A percentile compares a stretch with the other conserved stretches of the same genome.
Conservation (phyloP, 2,797 vertebrate species). For the Tangara arthus region DNA sequence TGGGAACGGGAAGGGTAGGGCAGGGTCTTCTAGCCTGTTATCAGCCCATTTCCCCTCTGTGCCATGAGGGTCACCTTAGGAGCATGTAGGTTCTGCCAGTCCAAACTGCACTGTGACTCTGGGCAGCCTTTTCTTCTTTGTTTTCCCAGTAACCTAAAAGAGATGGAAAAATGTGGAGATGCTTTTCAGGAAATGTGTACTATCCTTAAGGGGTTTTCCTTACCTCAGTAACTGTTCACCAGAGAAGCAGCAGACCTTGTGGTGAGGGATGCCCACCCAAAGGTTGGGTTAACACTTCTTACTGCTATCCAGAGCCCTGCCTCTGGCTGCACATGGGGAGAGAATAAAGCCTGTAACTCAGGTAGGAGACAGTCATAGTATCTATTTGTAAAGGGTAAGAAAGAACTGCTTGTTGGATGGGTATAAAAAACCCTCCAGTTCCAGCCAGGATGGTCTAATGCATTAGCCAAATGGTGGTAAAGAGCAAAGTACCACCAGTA, state of each 20-base stretch:
- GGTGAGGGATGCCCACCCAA: not conserved
- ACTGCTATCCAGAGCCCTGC: not conserved
- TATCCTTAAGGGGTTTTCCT: not conserved
- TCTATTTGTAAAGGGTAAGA: conserved; percentile 21
- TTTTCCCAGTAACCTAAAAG: not conserved
- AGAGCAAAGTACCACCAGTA: not conserved
- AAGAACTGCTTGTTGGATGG: conserved; percentile 28
- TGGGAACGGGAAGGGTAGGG: not conserved
- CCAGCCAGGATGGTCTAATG: not conserved
- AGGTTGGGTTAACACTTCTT: not conserved
- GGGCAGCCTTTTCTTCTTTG: not conserved
- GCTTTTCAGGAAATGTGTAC: not conserved
- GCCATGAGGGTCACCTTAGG: not conserved
- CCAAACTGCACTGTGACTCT: not conserved
- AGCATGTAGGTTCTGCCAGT: not conserved
- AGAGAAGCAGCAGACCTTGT: not conserved
- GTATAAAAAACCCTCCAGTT: conserved; percentile 25
- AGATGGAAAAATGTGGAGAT: not conserved
- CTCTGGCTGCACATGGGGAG: not conserved
- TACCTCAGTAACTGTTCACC: not conserved
- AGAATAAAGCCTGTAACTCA: not conserved
- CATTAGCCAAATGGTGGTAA: not conserved
- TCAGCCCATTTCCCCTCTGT: not conserved
- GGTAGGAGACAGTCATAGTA: not conserved
- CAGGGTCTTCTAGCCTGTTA: not conserved